Evolutionary conservation across 2,888 invertebrate genomes (phyloP).

Genomic region (Sphaeridia pumilis): DNA sequence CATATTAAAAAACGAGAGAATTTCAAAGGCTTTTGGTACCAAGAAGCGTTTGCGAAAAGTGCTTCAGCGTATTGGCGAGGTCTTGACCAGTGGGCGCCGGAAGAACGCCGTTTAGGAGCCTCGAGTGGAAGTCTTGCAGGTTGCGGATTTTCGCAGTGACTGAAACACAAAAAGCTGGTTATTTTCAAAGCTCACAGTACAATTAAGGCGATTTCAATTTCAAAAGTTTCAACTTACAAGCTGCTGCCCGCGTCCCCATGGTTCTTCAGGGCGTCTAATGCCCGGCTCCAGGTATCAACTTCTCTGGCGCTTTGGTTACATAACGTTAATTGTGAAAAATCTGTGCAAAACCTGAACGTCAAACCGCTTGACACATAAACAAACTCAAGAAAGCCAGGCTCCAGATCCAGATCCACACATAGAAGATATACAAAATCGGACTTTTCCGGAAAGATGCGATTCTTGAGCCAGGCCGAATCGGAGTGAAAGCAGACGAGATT

Average conservation of each 20-base stretch:
- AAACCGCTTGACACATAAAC: too few species aligned
- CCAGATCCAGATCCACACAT: too few species aligned
- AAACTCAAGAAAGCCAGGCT: too few species aligned
- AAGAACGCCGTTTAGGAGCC: slow-evolving; percentile 77
- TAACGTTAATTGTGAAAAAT: not conserved
- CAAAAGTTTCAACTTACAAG: slow-evolving; percentile 75
- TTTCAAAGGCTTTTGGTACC: slow-evolving; percentile 47
- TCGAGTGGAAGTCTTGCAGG: slow-evolving; percentile 89
- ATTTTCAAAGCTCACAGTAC: not conserved
- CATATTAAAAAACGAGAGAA: too few species aligned
- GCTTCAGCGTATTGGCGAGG: slow-evolving; percentile 93
- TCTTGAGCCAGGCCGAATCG: too few species aligned
- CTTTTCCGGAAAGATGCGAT: too few species aligned
- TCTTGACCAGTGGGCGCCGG: slow-evolving; percentile 90
- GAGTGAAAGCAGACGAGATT: too few species aligned
- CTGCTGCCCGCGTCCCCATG: slow-evolving; percentile 88
- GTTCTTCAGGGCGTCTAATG: too few species aligned
- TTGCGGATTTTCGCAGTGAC: slow-evolving; percentile 97
- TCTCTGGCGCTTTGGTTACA: not conserved
- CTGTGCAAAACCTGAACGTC: not conserved
- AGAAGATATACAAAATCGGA: too few species aligned
- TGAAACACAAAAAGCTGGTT: slow-evolving; percentile 40
- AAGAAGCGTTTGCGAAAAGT: slow-evolving; percentile 91
- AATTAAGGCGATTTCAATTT: too few species aligned
- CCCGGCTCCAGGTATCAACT: not conserved